These are phyloP conservation scores for Melipona bicolor DNA, from an alignment of 2,888 invertebrate species.

Conservation along the genomic window DNA sequence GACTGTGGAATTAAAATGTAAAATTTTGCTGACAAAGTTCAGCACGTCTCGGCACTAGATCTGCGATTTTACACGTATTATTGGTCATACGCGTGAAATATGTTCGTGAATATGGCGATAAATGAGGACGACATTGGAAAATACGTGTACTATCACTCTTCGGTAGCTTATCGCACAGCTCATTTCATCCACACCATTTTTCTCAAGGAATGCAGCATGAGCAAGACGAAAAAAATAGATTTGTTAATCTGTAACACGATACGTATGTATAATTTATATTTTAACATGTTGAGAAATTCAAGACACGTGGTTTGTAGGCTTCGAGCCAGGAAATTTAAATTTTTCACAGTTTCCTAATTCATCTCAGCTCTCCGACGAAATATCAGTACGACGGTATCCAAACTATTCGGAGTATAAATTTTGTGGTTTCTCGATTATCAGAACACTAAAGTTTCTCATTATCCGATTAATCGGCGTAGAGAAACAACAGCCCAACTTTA, in stretches of 20 bases:
- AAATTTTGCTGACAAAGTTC: not conserved
- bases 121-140: not conserved
- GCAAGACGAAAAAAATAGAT: not conserved
- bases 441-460: not conserved
- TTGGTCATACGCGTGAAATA: slow-evolving; percentile 15
- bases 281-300: not conserved
- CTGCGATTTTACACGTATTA: slow-evolving; percentile 3
- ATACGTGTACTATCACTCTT: slow-evolving; percentile 8
- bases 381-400: not conserved
- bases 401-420: not conserved
- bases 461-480: not conserved
- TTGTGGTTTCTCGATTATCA: not conserved
- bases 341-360: not conserved
- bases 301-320: not conserved
- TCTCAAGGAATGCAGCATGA: not conserved
- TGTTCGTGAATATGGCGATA: not conserved
- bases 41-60: not conserved
- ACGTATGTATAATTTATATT: too few relatives aligned
- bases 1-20: not conserved
- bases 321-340: not conserved
- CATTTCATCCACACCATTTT: not conserved
- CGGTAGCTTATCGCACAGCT: slow-evolving; percentile 9
- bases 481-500: not conserved
- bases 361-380: not conserved
- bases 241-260: too few relatives aligned